A percentile compares a stretch with the other conserved stretches of the same genome.
phyloP scores from a whole-genome alignment of 2,888 invertebrate genomes.

The Protodeltote pygarga region DNA sequence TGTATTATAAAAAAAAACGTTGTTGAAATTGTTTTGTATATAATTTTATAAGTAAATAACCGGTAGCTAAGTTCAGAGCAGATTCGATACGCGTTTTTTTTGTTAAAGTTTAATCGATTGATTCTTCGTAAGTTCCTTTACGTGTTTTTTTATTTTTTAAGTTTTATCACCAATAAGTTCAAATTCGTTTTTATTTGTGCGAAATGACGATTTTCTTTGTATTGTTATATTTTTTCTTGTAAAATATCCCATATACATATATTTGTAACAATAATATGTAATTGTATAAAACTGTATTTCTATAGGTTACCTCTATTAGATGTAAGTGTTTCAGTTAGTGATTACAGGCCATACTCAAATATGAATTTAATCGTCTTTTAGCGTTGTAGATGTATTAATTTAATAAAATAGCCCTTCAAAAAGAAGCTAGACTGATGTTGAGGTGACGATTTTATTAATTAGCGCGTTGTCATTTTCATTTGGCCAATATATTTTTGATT shows the following conservation, averaged over 20 bases:
- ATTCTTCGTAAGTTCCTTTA: constrained; percentile 63
- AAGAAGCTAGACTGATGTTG: constrained; percentile 73
- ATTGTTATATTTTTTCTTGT: constrained; percentile 67
- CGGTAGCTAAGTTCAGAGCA: constrained; percentile 58
- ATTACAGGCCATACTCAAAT: constrained; percentile 79
- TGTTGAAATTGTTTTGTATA: constrained; percentile 83
- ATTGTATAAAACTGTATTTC: constrained; percentile 75
- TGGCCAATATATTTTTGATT: constrained; percentile 62
- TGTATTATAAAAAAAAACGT: constrained; percentile 58
- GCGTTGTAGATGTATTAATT: constrained; percentile 66
- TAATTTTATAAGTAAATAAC: constrained; percentile 64
- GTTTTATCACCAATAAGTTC: constrained; percentile 71
- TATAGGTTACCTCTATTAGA: constrained; percentile 72
- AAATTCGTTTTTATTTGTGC: constrained; percentile 60
- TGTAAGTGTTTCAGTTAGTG: constrained; percentile 79
- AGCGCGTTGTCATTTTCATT: constrained; percentile 50
- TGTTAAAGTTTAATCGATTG: constrained; percentile 61
- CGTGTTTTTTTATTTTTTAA: constrained; percentile 64
- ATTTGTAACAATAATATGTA: constrained; percentile 67
- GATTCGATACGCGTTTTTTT: constrained; percentile 49
- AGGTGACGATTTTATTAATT: constrained; percentile 40
- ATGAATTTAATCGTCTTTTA: constrained; percentile 78
- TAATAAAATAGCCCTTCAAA: constrained; percentile 62
- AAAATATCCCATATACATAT: constrained; percentile 73
- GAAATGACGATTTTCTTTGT: constrained; percentile 48